phyloP scores from a whole-genome alignment of 2,113 vertebrate species.

The Muntiacus reevesi region DNA sequence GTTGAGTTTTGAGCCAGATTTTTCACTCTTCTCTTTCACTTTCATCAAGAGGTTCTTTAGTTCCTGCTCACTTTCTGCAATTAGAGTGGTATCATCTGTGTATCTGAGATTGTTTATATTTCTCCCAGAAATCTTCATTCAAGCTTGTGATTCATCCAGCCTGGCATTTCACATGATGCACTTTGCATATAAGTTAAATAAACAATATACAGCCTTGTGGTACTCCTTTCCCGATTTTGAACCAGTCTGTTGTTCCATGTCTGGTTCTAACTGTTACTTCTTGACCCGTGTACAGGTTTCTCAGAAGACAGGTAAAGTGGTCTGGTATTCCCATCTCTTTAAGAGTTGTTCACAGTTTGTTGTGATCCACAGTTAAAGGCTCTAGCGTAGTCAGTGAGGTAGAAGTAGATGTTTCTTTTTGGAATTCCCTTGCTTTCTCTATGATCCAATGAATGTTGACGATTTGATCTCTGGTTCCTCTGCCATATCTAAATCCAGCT shows the following conservation, averaged over 20 bases:
- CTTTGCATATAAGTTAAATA: neutral
- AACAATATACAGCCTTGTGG: neutral
- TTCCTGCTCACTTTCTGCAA: neutral
- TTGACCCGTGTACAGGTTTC: fast-evolving
- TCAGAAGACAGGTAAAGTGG: neutral
- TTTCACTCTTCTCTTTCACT: neutral
- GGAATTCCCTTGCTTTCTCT: neutral
- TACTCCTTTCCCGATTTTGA: neutral
- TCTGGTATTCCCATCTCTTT: neutral
- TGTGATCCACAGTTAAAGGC: neutral
- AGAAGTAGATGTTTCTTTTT: neutral
- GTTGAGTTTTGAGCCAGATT: neutral
- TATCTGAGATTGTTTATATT: neutral
- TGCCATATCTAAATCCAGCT: neutral
- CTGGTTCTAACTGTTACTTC: neutral
- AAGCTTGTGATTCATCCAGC: neutral
- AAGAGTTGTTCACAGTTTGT: neutral
- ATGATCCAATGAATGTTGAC: neutral
- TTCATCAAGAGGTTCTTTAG: neutral
- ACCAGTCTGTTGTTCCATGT: neutral
- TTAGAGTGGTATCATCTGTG: neutral
- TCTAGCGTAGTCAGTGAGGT: fast-evolving
- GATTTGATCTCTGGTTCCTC: neutral
- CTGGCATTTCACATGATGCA: neutral
- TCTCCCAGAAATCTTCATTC: neutral